Evolutionary conservation across 2,888 invertebrate species (phyloP).

Genomic region (Eristalis intricaria): DNA sequence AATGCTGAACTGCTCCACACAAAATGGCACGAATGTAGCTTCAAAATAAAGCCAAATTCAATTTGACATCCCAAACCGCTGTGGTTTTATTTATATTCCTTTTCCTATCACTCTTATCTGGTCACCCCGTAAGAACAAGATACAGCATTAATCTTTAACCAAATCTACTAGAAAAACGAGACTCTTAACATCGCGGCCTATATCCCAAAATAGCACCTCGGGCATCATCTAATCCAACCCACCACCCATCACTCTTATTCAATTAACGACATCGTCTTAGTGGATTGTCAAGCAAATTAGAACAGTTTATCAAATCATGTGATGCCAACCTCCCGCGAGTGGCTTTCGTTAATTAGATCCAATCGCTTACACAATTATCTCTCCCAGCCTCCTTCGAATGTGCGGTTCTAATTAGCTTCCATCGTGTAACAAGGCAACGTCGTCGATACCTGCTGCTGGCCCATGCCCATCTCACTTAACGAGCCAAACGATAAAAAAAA

Average conservation of each 20-base stretch:
- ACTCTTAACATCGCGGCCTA: too few relatives aligned
- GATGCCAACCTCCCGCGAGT: conserved; percentile 20
- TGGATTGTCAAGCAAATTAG: background rate
- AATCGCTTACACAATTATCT: conserved; percentile 51
- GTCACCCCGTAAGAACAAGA: too few relatives aligned
- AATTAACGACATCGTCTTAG: conserved; percentile 26
- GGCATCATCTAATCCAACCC: background rate
- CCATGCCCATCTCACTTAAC: background rate
- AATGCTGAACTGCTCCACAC: too few relatives aligned
- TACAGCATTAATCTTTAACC: too few relatives aligned
- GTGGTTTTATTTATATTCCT: too few relatives aligned
- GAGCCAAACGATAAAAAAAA: background rate
- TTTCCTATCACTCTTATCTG: too few relatives aligned
- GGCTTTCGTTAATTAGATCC: conserved; percentile 45
- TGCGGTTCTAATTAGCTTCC: conserved; percentile 48
- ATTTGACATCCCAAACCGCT: too few relatives aligned
- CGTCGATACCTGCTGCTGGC: background rate
- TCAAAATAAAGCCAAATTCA: too few relatives aligned
- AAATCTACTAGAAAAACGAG: too few relatives aligned
- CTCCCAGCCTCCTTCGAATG: conserved; percentile 28
- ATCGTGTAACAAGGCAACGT: conserved; percentile 13
- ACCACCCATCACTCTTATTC: background rate
- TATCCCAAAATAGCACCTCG: too few relatives aligned
- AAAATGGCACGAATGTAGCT: too few relatives aligned
- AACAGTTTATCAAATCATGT: conserved; percentile 38